A percentile compares a stretch with the other conserved stretches of the same genome.
These are phyloP conservation scores for Porites evermanni DNA, from an alignment of 92 coral and sea anemone genomes.

Conservation along the genomic window DNA sequence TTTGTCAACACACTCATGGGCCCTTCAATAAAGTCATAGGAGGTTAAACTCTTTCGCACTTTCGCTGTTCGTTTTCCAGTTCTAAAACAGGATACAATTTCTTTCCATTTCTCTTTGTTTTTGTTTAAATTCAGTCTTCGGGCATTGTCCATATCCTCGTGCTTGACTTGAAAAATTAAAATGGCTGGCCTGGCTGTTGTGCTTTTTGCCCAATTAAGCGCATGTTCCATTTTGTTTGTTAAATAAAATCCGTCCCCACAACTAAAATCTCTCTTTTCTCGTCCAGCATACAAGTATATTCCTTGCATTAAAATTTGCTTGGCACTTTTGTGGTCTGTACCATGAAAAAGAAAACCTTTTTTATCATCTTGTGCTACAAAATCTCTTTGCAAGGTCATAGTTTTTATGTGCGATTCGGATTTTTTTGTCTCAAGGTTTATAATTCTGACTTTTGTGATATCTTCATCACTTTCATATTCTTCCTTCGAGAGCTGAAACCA, in stretches of 20 bases:
- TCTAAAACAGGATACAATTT: constrained; percentile 50
- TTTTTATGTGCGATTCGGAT: neutral
- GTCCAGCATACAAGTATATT: constrained; percentile 36
- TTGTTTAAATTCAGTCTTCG: constrained; percentile 11
- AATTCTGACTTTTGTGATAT: neutral
- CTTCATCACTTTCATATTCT: neutral
- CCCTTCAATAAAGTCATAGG: constrained; percentile 64
- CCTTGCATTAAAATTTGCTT: constrained; percentile 51
- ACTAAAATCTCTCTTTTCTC: constrained; percentile 64
- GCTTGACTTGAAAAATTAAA: constrained; percentile 50
- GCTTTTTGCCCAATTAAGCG: neutral
- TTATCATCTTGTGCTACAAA: neutral
- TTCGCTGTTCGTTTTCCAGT: constrained; percentile 43
- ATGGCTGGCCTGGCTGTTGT: constrained; percentile 56
- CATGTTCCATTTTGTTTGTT: constrained; percentile 12
- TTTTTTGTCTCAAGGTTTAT: constrained; percentile 28
- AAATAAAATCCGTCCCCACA: constrained; percentile 67
- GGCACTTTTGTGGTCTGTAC: constrained; percentile 70
- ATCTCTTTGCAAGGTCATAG: neutral
- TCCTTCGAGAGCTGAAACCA: constrained; percentile 26
- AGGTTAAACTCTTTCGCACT: constrained; percentile 32
- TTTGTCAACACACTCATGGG: constrained; percentile 26
- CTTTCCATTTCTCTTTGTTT: constrained; percentile 38
- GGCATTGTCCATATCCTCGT: constrained; percentile 8
- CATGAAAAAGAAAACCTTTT: constrained; percentile 48